phyloP scores from a whole-genome alignment of 2,113 vertebrate genomes.

The Balaeniceps rex region DNA sequence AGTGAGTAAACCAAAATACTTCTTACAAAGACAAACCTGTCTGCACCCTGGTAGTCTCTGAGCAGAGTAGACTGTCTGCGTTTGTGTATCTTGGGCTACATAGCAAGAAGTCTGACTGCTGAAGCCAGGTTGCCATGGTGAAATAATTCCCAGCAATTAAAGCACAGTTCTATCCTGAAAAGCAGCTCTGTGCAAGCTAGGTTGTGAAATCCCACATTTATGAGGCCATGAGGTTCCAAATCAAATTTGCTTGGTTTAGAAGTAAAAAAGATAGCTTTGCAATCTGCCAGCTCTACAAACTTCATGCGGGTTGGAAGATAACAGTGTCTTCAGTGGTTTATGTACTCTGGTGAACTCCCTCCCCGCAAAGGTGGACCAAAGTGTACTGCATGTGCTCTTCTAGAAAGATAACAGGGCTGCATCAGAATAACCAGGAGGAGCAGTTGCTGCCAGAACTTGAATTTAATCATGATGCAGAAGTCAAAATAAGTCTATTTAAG shows the following conservation, averaged over 20 bases:
- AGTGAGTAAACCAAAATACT: neutral
- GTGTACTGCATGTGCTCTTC: neutral
- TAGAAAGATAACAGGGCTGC: neutral
- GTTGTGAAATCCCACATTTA: slow-evolving; percentile 24
- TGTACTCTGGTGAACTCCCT: neutral
- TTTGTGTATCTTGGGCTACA: slow-evolving; percentile 3
- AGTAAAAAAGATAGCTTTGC: slow-evolving; percentile 1
- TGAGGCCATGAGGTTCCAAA: neutral
- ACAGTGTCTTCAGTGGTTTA: neutral
- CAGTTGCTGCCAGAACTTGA: neutral
- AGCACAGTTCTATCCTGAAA: slow-evolving; percentile 27
- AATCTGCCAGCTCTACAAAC: neutral
- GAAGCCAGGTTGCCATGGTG: slow-evolving; percentile 42
- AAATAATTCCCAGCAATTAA: slow-evolving; percentile 47
- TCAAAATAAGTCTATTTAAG: neutral
- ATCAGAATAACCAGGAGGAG: neutral
- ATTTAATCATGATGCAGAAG: neutral
- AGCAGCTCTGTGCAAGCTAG: neutral
- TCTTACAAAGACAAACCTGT: neutral
- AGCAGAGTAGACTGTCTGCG: neutral
- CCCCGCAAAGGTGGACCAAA: neutral
- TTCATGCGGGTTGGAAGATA: neutral
- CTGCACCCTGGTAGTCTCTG: neutral
- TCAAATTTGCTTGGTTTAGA: slow-evolving; percentile 9
- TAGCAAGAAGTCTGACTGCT: neutral